A percentile compares a stretch with the other conserved stretches of the same genome.
Evolutionary conservation across 2,797 vertebrate genomes (phyloP).

Genomic region (Cossypha heuglini): DNA sequence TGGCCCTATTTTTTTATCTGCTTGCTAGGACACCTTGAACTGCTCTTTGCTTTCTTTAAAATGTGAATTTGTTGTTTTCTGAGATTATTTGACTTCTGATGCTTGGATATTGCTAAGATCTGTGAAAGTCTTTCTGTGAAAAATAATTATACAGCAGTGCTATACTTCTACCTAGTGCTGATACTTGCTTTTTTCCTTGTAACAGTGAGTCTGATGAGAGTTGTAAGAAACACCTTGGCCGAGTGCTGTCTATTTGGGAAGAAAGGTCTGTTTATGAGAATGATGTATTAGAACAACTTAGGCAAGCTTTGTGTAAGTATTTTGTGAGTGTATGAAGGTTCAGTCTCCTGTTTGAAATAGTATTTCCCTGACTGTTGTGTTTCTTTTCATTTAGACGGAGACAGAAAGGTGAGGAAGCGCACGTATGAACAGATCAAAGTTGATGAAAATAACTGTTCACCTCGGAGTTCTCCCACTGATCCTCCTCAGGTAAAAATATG

Average conservation of each 20-base stretch:
- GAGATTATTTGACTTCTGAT: background rate
- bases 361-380: constrained; percentile 12
- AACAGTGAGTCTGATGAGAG: constrained; percentile 92
- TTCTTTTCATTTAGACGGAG: constrained; percentile 80
- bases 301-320: constrained; percentile 91
- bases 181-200: background rate
- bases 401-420: constrained; percentile 92
- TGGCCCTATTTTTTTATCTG: background rate
- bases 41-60: background rate
- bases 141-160: background rate
- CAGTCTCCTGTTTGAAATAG: background rate
- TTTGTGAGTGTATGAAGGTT: background rate
- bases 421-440: constrained; percentile 91
- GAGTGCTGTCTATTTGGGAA: constrained; percentile 97
- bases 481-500: constrained; percentile 87
- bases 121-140: background rate
- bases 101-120: background rate
- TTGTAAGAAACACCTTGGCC: constrained; percentile 93
- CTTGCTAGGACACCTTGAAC: background rate
- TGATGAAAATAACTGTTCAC: constrained; percentile 85
- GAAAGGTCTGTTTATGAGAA: constrained; percentile 96
- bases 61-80: background rate
- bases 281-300: constrained; percentile 91
- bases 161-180: background rate
- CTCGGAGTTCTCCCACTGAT: constrained; percentile 87